Evolutionary conservation across 2,797 vertebrate species (phyloP), one percentile per base, ranked within the genome.

Genomic region (Etheostoma nigrum): DNA sequence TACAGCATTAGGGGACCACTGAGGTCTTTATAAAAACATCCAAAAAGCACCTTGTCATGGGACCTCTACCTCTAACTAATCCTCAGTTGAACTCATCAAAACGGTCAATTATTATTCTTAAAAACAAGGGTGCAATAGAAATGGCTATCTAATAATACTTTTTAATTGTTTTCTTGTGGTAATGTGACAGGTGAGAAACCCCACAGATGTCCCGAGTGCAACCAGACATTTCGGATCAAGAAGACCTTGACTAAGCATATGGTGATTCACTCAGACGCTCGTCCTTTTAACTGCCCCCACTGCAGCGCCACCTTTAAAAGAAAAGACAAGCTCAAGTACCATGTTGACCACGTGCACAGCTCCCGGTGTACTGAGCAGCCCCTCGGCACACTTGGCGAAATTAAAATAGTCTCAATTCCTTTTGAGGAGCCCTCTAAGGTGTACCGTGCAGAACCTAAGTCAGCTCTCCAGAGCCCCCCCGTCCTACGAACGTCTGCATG

Each of bases 161-260:
- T 15, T 55, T 58, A 5, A 12, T 30, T 30, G 4, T 66, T 15
- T 6, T 53, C 61, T 63, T 57, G 67, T 80, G 54, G 75, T 72
- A 10, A 15, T 54, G 64, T 63, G 19, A 69, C 90, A 99, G 98
- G 98, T 36, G 98, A 99, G 92, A 99, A 99, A 82, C 98, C 98
- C 6, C 97, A 99, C 94, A 96, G 95, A 83, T 99, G 98, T 90
- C 96, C 96, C 3, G 97, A 98, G 87, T 99, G 98, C 89, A 96
- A 96, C 85, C 98, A 99, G 82, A 96, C 97, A 9, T 99, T 99
- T 83, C 95, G 98, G 78, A 99, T 99, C 90, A 99, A 99, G 96
- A 99, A 99, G 93, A 99, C 98, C 0, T 87, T 99, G 93, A 99
- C 97, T 0, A 99, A 99, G 89, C 98, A 99, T 94, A 96, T 99